Base-by-base conservation (phyloP, 2,888 invertebrate genomes). In the Xestoiulus laeticollis region DNA sequence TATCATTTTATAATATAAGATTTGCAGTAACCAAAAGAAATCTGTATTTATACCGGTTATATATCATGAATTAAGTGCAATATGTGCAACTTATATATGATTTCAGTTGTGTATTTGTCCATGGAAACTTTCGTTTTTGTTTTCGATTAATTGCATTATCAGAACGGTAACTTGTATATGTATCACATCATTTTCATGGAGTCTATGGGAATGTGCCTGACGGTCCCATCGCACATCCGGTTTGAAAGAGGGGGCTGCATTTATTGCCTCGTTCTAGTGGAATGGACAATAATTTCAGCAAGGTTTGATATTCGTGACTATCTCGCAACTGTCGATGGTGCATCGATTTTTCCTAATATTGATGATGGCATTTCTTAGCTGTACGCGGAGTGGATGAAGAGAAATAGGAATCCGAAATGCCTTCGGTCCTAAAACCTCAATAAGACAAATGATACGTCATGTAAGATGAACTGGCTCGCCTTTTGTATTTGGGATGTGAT, bases 361-460 rank as follows among this genome's bases (percentile, higher is more conserved):
- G 59, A 59, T 59, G 59, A 59, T 59, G 59, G 59, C 59, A 59
- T 59, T 59, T 59, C 59, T 59, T n/a, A 22, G 59, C 22, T 59
- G 22, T 59, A 22, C n/a, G 59, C n/a, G 59, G 59, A 59, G 59
- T 59, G 59, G 59, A 59, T 59, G 22, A 59, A 59, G 59, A 59
- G 59, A 59, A 59, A 59, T 59, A 59, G 59, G 59, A n/a, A 59
- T 59, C 22, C 59, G 59, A 59, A 59, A 59, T 59, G 59, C 59
- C 59, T n/a, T 59, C n/a, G 59, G 59, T 59, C 59, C 59, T 59
- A 59, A 59, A 59, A 59, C 59, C 22, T n/a, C 59, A 59, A 59
- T 59, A 59, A 59, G 59, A 59, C 59, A 59, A 59, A 59, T 59
- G 59, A 59, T 59, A 59, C 59, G 59, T 59, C 59, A 59, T 22